Base-by-base conservation (phyloP, 2,888 invertebrate species). In the Nomada goodeniana region DNA sequence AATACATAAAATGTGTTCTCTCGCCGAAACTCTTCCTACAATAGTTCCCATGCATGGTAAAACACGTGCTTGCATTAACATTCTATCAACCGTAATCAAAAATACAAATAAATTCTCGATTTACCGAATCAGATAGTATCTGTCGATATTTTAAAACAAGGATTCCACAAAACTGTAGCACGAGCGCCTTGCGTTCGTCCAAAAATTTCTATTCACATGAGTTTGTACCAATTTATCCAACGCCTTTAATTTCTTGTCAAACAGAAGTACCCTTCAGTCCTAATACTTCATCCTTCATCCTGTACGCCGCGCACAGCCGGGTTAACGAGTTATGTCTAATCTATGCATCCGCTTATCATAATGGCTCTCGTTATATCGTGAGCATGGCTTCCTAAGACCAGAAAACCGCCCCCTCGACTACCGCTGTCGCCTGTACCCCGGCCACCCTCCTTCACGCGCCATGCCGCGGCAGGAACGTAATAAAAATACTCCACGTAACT, bases 301-400 rank as follows among this genome's bases (percentile, higher is more conserved):
- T 65, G 63, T 29, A 69, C 86, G 83, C 91, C 90, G 88, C 67
- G 85, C 88, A 84, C 93, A 92, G 91, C 89, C 89, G 91, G 89
- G 90, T 89, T 92, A 92, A 92, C 90, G 92, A 93, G 90, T 92
- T 92, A 93, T 92, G 91, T 89, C 91, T 93, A 93, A 93, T 93
- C 93, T 93, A 92, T 93, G 92, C 91, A 89, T 91, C 90, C 91
- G 90, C 93, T 93, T 93, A 93, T 92, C 93, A 93, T 93, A 93
- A 93, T 93, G 92, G 89, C 90, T 85, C 90, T 91, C 93, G 90
- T 93, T 93, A 92, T 91, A 90, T 91, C 89, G 89, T 82, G 82
- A 87, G 88, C 89, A 86, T 88, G 84, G 86, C 87, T 81, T 78
- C 80, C 79, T 74, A 84, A 85, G 72, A 75, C 63, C 57, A 63